Evolutionary conservation across 1,140 invertebrate genomes (phyloP).

Genomic region (Anoplolepis gracilipes): DNA sequence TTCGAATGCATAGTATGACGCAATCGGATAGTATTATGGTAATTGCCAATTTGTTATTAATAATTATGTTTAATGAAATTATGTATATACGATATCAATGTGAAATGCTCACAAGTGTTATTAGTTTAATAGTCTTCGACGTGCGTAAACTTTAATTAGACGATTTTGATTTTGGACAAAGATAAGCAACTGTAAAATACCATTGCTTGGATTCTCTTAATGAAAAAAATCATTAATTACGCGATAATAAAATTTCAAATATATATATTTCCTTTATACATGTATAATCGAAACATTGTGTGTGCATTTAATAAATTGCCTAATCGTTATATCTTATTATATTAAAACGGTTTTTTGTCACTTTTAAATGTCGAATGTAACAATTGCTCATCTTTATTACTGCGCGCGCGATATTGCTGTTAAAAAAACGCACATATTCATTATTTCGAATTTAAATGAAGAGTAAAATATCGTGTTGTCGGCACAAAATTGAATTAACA

Average conservation of each 20-base stretch:
- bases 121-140: not conserved
- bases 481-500: not conserved
- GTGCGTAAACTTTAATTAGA: not conserved
- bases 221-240: not conserved
- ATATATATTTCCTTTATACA: not conserved
- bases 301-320: not conserved
- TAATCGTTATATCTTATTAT: not conserved
- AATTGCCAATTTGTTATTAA: conserved; percentile 11
- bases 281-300: not conserved
- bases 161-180: not conserved
- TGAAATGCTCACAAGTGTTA: conserved; percentile 30
- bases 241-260: not conserved
- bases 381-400: conserved; percentile 16
- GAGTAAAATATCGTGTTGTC: not conserved
- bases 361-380: not conserved
- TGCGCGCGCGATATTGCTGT: not conserved
- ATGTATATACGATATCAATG: not conserved
- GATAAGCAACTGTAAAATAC: conserved; percentile 3
- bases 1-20: not conserved
- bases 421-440: not conserved
- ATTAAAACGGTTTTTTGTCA: not conserved
- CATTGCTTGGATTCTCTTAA: not conserved
- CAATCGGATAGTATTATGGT: not conserved
- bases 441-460: not conserved
- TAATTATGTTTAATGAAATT: not conserved